phyloP scores from a whole-genome alignment of 35 echinoderm and acorn worm species.

The Patiria miniata region DNA sequence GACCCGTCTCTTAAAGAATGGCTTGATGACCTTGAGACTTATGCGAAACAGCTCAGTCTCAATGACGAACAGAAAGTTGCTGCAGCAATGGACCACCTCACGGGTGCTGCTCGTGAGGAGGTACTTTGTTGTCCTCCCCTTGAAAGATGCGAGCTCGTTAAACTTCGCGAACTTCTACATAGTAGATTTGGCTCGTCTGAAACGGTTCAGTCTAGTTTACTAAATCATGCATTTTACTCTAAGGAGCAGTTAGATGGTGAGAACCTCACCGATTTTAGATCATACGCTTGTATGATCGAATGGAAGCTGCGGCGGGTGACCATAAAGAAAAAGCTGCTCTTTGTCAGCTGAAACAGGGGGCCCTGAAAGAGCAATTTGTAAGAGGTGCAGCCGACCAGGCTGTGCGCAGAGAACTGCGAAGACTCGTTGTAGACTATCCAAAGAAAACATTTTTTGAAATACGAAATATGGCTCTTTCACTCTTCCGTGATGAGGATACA shows the following conservation, averaged over 20 bases:
- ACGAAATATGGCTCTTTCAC: not conserved
- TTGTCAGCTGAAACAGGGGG: not conserved
- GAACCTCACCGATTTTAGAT: slow-evolving; percentile 1
- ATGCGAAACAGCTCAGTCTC: not conserved
- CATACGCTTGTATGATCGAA: not conserved
- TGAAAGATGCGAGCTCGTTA: not conserved
- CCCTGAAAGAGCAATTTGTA: not conserved
- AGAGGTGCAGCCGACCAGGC: not conserved
- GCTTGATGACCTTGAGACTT: not conserved
- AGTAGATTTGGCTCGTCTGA: not conserved
- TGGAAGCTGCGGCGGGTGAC: not conserved
- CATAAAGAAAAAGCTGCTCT: not conserved
- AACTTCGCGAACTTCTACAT: not conserved
- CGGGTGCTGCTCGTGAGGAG: not conserved
- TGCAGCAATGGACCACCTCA: not conserved
- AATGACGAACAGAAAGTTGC: not conserved
- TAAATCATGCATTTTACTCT: slow-evolving; percentile 21
- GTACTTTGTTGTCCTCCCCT: not conserved
- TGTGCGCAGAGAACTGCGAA: not conserved
- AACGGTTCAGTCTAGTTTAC: not conserved
- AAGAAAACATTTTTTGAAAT: not conserved
- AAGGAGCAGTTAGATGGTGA: slow-evolving; percentile 13
- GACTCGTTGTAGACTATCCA: not conserved
- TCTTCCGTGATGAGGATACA: not conserved
- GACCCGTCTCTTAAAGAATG: not conserved